Evolutionary conservation across 1,140 invertebrate species (phyloP), one percentile per base, ranked within the genome.

Genomic region (Pteromalus puparum): DNA sequence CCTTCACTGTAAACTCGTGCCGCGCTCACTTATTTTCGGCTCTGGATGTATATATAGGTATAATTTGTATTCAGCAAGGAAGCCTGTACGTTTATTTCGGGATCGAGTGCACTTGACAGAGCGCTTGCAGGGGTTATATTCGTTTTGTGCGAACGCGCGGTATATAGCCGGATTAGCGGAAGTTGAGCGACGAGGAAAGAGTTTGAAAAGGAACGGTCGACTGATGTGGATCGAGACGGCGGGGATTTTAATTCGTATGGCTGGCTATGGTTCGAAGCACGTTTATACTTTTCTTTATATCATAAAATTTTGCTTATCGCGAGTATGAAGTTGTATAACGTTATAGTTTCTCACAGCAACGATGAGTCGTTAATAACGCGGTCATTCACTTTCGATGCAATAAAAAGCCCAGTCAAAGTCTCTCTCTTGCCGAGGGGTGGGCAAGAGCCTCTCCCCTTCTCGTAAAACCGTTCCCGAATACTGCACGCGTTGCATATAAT

Each of bases 71-170:
- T 24, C 42, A 46, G 10, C 42, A 21, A 5, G 2, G 21, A 67
- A 24, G 48, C 2, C 77, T 18, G 53, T 9, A 18, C 18, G 24
- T 80, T 86, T 87, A 87, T 86, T 87, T 87, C 83, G 83, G 85
- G 85, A 86, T 85, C 87, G 82, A 86, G 85, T 87, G 85, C 78
- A 80, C 30, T 80, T 81, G 75, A 77, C 75, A 65, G 38, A 46
- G 67, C 70, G 13, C 21, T 61, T n/a, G 30, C 30, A 34, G 26
- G 86, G 72, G 38, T 53, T 75, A 68, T 75, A 74, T 72, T 53
- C 73, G 30, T 38, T 74, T 74, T 42, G 28, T 30, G 10, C 38
- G 38, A 15, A 72, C 68, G 68, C 26, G 68, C 12, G 24, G 38
- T 42, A 42, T 42, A 9, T 9, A 42, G 38, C 38, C 38, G 24